These are phyloP conservation scores for Anoplolepis gracilipes DNA, from an alignment of 1,140 invertebrate genomes.

Conservation along the genomic window DNA sequence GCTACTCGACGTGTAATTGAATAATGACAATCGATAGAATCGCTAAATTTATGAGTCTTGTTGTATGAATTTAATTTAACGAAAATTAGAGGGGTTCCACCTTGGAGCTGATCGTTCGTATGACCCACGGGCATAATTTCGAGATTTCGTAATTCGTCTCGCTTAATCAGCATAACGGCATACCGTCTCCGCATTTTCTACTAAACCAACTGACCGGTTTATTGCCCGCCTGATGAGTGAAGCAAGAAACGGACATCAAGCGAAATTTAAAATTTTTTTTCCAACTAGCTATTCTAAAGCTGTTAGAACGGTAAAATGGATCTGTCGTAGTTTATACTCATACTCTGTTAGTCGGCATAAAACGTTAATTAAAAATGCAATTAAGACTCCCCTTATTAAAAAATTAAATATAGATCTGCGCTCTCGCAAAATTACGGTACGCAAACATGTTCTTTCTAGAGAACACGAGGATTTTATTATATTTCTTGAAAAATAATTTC, in stretches of 20 bases:
- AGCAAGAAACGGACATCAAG: conserved; percentile 46
- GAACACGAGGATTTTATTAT: background rate
- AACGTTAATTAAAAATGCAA: conserved; percentile 59
- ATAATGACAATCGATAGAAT: conserved; percentile 57
- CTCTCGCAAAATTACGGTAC: background rate
- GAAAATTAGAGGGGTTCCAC: conserved; percentile 17
- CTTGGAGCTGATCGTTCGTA: background rate
- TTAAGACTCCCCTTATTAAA: background rate
- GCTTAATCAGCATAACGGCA: conserved; percentile 60
- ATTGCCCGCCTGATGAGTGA: conserved; percentile 11
- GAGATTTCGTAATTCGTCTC: conserved; percentile 54
- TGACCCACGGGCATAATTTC: conserved; percentile 47
- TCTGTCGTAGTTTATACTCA: conserved; percentile 28
- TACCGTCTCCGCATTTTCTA: conserved; percentile 8
- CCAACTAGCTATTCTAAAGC: background rate
- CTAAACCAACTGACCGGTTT: conserved; percentile 29
- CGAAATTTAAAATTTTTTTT: conserved; percentile 48
- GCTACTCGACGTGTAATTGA: conserved; percentile 49
- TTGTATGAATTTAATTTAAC: conserved; percentile 46
- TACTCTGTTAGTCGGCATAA: conserved; percentile 26
- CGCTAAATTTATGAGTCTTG: conserved; percentile 29
- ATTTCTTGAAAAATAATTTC: background rate
- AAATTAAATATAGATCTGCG: conserved; percentile 24
- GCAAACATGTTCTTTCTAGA: background rate
- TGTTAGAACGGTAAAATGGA: conserved; percentile 55